Evolutionary conservation across 2,113 vertebrate genomes (phyloP).

Genomic region (Lipophrys pholis): DNA sequence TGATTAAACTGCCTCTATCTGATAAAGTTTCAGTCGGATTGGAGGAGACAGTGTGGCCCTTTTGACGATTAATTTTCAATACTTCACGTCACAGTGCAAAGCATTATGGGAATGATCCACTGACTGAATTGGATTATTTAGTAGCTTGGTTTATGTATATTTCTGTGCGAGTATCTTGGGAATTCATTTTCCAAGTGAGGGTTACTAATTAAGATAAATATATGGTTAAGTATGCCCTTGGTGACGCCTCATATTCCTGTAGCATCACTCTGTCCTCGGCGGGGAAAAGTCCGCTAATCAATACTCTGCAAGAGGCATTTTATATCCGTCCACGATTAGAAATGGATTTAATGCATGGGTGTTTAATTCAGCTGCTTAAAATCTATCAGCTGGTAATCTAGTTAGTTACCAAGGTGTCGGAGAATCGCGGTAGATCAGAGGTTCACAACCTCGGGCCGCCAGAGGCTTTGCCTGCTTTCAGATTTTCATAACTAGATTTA

Average conservation of each 20-base stretch:
- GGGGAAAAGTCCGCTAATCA: slow-evolving; percentile 67
- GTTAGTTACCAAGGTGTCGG: slow-evolving; percentile 25
- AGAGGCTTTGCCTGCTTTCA: too few species aligned
- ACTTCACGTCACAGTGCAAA: too few species aligned
- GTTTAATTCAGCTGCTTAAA: slow-evolving; percentile 66
- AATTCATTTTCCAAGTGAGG: slow-evolving; percentile 15
- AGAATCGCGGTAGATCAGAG: background rate
- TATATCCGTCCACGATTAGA: slow-evolving; percentile 35
- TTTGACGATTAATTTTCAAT: too few species aligned
- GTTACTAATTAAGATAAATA: slow-evolving; percentile 50
- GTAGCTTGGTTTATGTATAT: slow-evolving; percentile 18
- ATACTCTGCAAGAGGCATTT: slow-evolving; percentile 68
- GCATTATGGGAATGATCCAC: too few species aligned
- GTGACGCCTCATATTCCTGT: background rate
- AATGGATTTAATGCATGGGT: slow-evolving; percentile 70
- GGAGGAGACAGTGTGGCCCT: too few species aligned
- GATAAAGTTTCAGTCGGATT: too few species aligned
- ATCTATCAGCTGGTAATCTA: slow-evolving; percentile 69
- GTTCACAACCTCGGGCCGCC: too few species aligned
- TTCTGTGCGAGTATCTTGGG: slow-evolving; percentile 1
- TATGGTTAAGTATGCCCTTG: slow-evolving; percentile 25
- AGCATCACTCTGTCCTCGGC: slow-evolving; percentile 23
- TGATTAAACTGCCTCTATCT: too few species aligned
- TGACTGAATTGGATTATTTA: too few species aligned
- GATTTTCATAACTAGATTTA: too few species aligned